These are phyloP conservation scores for Syritta pipiens DNA, from an alignment of 2,888 invertebrate species.

Conservation along the genomic window DNA sequence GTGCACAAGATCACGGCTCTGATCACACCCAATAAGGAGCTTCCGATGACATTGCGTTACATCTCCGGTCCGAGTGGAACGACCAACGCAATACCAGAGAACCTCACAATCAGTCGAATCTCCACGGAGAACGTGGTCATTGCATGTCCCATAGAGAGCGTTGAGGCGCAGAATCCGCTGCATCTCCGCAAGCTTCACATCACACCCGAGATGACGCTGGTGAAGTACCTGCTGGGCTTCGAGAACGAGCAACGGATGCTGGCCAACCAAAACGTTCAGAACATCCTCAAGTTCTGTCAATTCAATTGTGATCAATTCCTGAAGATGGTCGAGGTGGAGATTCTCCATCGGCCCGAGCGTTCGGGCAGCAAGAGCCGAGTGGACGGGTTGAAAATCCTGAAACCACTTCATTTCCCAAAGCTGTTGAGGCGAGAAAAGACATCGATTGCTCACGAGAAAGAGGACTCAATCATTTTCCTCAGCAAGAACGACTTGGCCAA, in stretches of 20 bases:
- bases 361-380: slow-evolving; percentile 80
- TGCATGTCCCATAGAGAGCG: slow-evolving; percentile 80
- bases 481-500: slow-evolving; percentile 84
- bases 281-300: slow-evolving; percentile 79
- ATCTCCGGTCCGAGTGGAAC: slow-evolving; percentile 77
- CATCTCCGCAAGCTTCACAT: slow-evolving; percentile 81
- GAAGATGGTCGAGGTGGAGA: slow-evolving; percentile 78
- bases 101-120: slow-evolving; percentile 76
- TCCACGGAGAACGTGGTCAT: slow-evolving; percentile 79
- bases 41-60: slow-evolving; percentile 77
- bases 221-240: slow-evolving; percentile 77
- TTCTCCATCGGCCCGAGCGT: slow-evolving; percentile 77
- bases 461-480: slow-evolving; percentile 85
- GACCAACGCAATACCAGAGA: slow-evolving; percentile 76
- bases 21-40: slow-evolving; percentile 74
- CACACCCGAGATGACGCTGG: slow-evolving; percentile 76
- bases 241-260: slow-evolving; percentile 79
- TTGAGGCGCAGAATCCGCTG: slow-evolving; percentile 78
- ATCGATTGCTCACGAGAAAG: slow-evolving; percentile 81
- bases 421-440: slow-evolving; percentile 78
- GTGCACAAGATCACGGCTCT: slow-evolving; percentile 77
- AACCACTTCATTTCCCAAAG: slow-evolving; percentile 78
- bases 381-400: slow-evolving; percentile 82
- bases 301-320: slow-evolving; percentile 79
- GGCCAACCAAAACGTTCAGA: slow-evolving; percentile 79